Base-by-base conservation (phyloP, 1,140 invertebrate genomes). In the Charaxes varanes region DNA sequence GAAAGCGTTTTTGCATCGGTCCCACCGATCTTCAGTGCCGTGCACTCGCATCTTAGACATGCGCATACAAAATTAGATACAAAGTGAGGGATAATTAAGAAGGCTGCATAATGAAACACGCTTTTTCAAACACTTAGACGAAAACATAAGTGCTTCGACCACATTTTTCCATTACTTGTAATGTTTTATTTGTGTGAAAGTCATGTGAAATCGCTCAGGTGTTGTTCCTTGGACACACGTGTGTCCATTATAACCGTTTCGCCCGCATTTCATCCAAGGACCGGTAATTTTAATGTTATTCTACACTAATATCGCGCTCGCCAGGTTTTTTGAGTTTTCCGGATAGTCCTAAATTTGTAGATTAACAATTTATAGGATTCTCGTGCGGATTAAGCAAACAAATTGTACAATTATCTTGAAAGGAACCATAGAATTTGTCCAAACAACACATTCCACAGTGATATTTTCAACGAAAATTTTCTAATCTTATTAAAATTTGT, bases 211-310 rank as follows among this genome's bases (percentile, higher is more conserved):
- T n/a, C 1, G 6, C 13, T 28, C 27, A 28, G 27, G 27, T 28
- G 27, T 4, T n/a, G n/a, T 10, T 24, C 7, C 27, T 27, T 10
- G 27, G 13, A 15, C 13, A 28, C 27, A 28, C 27, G 13, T 15
- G 27, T 15, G 3, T 24, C 16, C 27, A 1, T 28, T 15, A 4
- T 28, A 28, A 28, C 27, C 27, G 27, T 28, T 28, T 28, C 35
- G 23, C 23, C 24, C 24, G 24, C 26, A 57, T 61, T 56, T 58
- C 54, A 51, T 45, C 47, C 44, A 34, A 62, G 53, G 56, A 63
- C 63, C 60, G 57, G 60, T 63, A 56, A 52, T 56, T 57, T 63
- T 63, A 67, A 67, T 67, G 63, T 53, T 59, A 67, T 67, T 62
- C 57, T 58, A 63, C 51, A 62, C 53, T 50, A 22, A 22, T 22